Evolutionary conservation across 2,113 vertebrate species (phyloP).

Genomic region (Corythaeola cristata): DNA sequence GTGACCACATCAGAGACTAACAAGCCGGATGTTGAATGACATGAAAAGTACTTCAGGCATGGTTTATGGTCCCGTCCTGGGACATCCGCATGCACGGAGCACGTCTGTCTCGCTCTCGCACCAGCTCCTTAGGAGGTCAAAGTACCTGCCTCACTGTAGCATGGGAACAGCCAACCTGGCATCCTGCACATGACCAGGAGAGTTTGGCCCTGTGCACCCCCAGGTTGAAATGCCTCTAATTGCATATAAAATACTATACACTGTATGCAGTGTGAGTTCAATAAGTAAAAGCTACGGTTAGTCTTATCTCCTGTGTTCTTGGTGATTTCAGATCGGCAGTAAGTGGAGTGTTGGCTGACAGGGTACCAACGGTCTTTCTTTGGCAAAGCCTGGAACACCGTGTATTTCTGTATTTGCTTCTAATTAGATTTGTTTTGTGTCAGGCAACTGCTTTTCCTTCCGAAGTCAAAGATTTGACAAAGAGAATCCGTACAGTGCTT

Average conservation of each 20-base stretch:
- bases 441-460: constrained; percentile 91
- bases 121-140: not conserved
- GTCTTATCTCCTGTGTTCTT: not conserved
- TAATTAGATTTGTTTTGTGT: constrained; percentile 1
- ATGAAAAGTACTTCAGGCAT: not conserved
- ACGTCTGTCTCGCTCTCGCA: not conserved
- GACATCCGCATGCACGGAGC: not conserved
- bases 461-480: constrained; percentile 95
- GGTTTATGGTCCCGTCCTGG: not conserved
- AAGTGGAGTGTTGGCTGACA: not conserved
- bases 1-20: not conserved
- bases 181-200: not conserved
- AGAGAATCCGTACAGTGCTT: constrained; percentile 94
- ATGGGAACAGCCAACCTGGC: not conserved
- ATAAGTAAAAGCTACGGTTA: not conserved
- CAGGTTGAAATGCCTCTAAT: not conserved
- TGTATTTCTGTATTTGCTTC: not conserved
- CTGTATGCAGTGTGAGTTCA: not conserved
- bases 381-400: not conserved
- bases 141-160: not conserved
- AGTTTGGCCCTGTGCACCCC: not conserved
- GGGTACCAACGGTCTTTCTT: not conserved
- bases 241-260: not conserved
- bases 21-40: not conserved
- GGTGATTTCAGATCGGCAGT: not conserved